phyloP scores from a whole-genome alignment of 2,888 invertebrate genomes.

The Serrognathus titanus region DNA sequence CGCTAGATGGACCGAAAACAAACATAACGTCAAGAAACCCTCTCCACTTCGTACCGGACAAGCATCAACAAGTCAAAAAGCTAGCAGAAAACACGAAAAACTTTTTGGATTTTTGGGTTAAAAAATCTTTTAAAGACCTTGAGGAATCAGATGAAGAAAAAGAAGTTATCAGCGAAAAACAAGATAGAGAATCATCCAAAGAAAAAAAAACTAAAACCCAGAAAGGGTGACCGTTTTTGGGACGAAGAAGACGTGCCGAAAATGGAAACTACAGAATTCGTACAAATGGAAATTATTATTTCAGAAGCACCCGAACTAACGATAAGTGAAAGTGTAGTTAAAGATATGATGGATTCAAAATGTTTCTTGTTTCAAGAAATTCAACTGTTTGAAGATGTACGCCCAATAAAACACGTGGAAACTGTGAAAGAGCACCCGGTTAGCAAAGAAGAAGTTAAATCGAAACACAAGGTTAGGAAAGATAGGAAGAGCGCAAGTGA shows the following conservation, averaged over 20 bases:
- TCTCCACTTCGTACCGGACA: slow-evolving; percentile 11
- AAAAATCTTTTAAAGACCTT: slow-evolving; percentile 40
- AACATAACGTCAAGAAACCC: slow-evolving; percentile 29
- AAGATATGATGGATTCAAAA: background rate
- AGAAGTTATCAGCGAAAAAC: slow-evolving; percentile 41
- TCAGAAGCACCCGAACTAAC: background rate
- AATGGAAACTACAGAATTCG: background rate
- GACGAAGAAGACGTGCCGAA: slow-evolving; percentile 16
- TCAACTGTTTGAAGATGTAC: too few relatives aligned
- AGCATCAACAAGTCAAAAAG: slow-evolving; percentile 32
- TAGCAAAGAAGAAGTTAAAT: background rate
- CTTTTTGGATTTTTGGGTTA: slow-evolving; percentile 39
- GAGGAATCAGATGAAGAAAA: slow-evolving; percentile 37
- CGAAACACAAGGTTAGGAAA: background rate
- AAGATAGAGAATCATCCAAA: slow-evolving; percentile 40
- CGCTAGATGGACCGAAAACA: slow-evolving; percentile 37
- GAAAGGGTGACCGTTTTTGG: slow-evolving; percentile 9
- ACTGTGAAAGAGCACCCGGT: background rate
- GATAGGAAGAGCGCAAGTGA: slow-evolving; percentile 9
- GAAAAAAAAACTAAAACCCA: slow-evolving; percentile 24
- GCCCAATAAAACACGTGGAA: too few relatives aligned
- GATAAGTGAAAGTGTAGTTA: background rate
- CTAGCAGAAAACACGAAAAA: slow-evolving; percentile 35
- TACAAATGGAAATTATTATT: background rate
- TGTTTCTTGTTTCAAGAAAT: background rate